These are phyloP conservation scores for Eulemur rufifrons DNA, from an alignment of 2,113 vertebrate species.

Conservation along the genomic window DNA sequence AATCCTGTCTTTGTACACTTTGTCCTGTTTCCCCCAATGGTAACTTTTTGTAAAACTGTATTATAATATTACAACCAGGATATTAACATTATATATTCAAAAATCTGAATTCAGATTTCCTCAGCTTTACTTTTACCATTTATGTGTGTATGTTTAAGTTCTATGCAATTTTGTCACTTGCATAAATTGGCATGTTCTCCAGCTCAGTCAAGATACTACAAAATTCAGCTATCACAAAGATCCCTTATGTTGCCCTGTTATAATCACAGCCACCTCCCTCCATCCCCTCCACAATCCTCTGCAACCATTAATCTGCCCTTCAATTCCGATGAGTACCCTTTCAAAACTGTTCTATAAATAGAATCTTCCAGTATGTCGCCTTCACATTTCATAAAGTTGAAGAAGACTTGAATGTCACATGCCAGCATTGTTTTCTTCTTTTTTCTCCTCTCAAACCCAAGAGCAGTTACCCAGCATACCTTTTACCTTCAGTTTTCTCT, in stretches of 20 bases:
- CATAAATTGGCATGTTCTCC: background rate
- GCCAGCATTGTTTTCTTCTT: background rate
- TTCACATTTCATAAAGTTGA: background rate
- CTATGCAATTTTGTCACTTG: background rate
- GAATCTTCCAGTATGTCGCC: background rate
- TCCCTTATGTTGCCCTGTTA: background rate
- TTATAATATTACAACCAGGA: background rate
- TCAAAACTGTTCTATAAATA: background rate
- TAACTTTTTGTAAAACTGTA: background rate
- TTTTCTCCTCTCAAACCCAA: background rate
- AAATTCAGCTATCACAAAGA: background rate
- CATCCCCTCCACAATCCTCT: background rate
- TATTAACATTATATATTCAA: background rate
- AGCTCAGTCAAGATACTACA: background rate
- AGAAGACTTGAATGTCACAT: background rate
- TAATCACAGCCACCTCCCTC: background rate
- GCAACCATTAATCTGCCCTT: background rate
- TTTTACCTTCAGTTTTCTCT: background rate
- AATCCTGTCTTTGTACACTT: background rate
- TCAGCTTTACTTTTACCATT: background rate
- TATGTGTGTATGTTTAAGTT: background rate
- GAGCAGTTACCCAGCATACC: background rate
- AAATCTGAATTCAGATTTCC: background rate
- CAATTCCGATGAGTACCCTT: background rate
- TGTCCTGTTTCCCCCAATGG: background rate